Percentiles rank a stretch among this genome's conserved stretches.
These are phyloP conservation scores for Malacoraja senta DNA, from an alignment of 2,797 vertebrate species.

Conservation along the genomic window DNA sequence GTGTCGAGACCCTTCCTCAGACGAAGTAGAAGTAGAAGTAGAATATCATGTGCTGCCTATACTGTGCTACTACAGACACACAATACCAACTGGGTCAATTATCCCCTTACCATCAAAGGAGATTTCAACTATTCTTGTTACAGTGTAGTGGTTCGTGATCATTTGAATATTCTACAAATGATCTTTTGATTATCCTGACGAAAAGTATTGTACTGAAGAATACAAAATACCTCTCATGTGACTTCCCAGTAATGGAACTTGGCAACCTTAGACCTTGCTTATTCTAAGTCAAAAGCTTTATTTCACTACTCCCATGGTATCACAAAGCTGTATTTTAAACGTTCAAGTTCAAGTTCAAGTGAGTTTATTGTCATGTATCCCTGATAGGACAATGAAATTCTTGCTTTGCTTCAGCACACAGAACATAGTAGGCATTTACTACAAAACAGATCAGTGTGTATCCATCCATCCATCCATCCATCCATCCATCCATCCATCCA, in stretches of 20 bases:
- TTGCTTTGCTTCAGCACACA: no score
- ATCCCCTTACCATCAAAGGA: background rate
- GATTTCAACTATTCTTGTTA: background rate
- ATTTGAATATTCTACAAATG: background rate
- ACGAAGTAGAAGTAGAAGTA: no score
- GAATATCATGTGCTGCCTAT: background rate
- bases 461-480: no score
- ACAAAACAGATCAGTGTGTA: no score
- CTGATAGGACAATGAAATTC: no score
- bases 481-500: no score
- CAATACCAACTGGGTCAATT: background rate
- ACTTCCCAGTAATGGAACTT: background rate
- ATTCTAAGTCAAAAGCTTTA: background rate
- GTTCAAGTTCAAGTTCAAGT: no score
- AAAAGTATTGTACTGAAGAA: background rate
- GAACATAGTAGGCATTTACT: no score
- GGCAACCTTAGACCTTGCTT: background rate
- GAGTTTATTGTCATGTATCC: no score
- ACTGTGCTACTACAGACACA: background rate
- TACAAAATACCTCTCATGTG: background rate
- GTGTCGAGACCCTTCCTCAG: no score
- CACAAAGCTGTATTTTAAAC: background rate
- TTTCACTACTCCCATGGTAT: background rate
- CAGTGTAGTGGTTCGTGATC: background rate
- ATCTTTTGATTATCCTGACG: background rate